Evolutionary conservation across 2,797 vertebrate species (phyloP), one percentile per base, ranked within the genome.

Genomic region (Anas bernieri): DNA sequence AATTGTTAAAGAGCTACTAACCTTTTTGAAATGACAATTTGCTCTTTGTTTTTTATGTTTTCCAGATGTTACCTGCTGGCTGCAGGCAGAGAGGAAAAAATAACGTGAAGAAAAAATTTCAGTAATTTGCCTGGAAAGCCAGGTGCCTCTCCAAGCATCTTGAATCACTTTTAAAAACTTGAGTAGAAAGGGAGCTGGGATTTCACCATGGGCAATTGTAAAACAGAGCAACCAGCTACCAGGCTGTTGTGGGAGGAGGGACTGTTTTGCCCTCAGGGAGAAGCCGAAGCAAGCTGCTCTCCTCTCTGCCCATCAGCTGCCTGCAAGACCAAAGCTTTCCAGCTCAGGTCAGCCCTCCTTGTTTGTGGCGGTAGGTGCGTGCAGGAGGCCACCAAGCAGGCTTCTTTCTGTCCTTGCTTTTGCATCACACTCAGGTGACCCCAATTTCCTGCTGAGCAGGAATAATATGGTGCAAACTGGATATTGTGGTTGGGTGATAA

Each of bases 21-120:
- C 75, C 18, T 50, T 70, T 94, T 86, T 59, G 43, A 91, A 85
- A 88, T 18, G 2, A 80, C 75, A 78, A 45, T 59, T 86, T 59
- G n/a, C 46, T 82, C 80, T 89, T 80, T 90, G 72, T 79, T 93
- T 86, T 66, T 6, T 72, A 59, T 91, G 46, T 79, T 88, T 96
- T 92, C 83, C 94, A 94, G 90, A 94, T 94, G 92, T 95, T 88
- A 96, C 83, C 87, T 92, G 73, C 70, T 94, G 73, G 84, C 76
- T 90, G 87, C 50, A 75, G 69, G 55, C 46, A 11, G 6, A 83
- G 70, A 46, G 45, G 67, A 67, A 83, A 90, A 69, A 52, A 23
- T 39, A 23, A 59, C 22, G 52, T 52, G 31, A 55, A 83, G 62
- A 86, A 90, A 87, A 21, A 33, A 37, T 83, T 92, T 41, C 39